Percentiles rank a stretch among this genome's conserved stretches.
phyloP scores from a whole-genome alignment of 1,140 invertebrate species.

The Drosophila azteca region DNA sequence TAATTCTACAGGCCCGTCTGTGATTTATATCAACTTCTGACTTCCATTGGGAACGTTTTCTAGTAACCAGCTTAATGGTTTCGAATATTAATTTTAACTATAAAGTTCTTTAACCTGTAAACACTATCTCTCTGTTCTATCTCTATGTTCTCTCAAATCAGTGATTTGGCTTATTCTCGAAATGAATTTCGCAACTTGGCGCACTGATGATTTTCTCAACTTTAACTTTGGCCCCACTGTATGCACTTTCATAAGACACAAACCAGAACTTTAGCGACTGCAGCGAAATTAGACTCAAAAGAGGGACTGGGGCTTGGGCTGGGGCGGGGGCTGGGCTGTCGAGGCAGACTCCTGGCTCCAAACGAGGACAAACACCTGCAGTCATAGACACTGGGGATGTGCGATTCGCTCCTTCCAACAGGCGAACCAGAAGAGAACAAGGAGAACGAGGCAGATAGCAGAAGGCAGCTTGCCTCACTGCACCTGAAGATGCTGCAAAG shows the following conservation, averaged over 20 bases:
- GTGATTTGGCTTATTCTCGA: no score
- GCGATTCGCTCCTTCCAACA: conserved; percentile 6
- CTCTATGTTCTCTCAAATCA: no score
- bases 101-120: no score
- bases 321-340: conserved; percentile 14
- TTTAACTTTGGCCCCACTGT: conserved; percentile 51
- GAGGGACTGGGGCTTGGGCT: conserved; percentile 5
- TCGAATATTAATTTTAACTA: no score
- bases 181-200: conserved; percentile 42
- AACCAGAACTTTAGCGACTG: conserved; percentile 77
- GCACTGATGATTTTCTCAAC: conserved; percentile 73
- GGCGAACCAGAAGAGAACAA: neutral
- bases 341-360: conserved; percentile 25
- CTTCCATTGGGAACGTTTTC: no score
- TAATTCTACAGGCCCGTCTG: no score
- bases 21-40: no score
- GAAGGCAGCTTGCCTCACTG: conserved; percentile 33
- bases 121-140: no score
- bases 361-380: conserved; percentile 69
- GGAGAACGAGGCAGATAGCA: conserved; percentile 3
- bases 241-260: conserved; percentile 71
- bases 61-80: no score
- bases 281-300: conserved; percentile 66
- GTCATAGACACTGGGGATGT: conserved; percentile 53
- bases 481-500: conserved; percentile 60